These are phyloP conservation scores for Prosopocoilus inquinatus DNA, from an alignment of 2,888 invertebrate genomes.

Conservation along the genomic window DNA sequence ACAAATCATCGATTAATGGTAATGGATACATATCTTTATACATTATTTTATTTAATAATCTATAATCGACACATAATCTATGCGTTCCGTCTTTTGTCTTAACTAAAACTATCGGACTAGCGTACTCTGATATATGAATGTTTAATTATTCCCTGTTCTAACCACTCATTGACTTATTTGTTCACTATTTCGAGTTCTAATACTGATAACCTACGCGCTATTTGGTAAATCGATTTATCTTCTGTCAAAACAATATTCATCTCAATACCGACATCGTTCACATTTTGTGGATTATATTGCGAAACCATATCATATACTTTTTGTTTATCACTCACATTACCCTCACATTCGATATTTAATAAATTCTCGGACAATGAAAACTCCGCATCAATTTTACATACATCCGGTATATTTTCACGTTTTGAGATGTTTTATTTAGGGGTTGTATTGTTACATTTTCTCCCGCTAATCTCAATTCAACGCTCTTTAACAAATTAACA, in stretches of 20 bases:
- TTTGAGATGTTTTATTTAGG: too few relatives aligned
- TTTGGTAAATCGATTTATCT: conserved; percentile 32
- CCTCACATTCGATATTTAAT: conserved; percentile 1
- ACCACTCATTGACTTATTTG: conserved; percentile 36
- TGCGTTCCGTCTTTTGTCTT: conserved; percentile 31
- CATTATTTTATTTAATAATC: conserved; percentile 40
- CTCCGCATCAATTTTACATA: conserved; percentile 1
- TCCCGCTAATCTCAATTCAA: background rate
- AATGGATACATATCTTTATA: conserved; percentile 25
- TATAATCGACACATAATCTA: conserved; percentile 44
- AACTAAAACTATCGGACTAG: conserved; percentile 37
- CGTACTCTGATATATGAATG: conserved; percentile 39
- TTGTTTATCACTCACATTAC: background rate
- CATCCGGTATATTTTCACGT: background rate
- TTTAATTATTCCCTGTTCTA: conserved; percentile 35
- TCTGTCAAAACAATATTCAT: conserved; percentile 37
- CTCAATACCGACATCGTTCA: conserved; percentile 27
- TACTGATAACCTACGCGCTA: conserved; percentile 30
- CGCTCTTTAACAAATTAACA: conserved; percentile 3
- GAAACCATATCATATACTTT: conserved; percentile 22
- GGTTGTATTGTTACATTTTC: background rate
- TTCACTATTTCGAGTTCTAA: conserved; percentile 33
- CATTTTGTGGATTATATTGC: conserved; percentile 28
- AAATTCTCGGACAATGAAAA: background rate
- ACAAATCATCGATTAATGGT: conserved; percentile 36